phyloP scores from a whole-genome alignment of 2,113 vertebrate genomes.

The Rhineura floridana region DNA sequence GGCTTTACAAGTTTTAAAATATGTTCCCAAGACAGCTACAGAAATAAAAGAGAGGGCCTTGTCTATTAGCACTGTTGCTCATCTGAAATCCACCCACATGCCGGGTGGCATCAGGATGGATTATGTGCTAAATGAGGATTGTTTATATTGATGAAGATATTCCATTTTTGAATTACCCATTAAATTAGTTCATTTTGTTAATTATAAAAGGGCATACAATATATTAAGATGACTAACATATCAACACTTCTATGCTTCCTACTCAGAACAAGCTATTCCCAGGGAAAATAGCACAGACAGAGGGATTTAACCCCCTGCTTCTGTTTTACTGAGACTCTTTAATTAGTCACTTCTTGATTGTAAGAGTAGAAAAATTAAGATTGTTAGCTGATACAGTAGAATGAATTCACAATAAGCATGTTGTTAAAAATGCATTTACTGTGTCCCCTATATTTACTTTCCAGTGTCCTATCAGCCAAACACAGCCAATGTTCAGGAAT shows the following conservation, averaged over 20 bases:
- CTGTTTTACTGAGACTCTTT: constrained; percentile 45
- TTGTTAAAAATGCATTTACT: not conserved
- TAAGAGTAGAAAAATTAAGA: constrained; percentile 37
- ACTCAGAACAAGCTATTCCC: constrained; percentile 65
- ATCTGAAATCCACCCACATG: constrained; percentile 54
- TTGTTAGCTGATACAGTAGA: not conserved
- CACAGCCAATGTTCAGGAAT: not conserved
- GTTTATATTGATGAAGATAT: constrained; percentile 66
- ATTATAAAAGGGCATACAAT: constrained; percentile 64
- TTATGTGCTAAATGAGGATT: constrained; percentile 61
- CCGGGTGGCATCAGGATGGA: constrained; percentile 49
- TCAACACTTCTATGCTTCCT: constrained; percentile 74
- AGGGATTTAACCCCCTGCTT: constrained; percentile 44
- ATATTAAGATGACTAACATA: constrained; percentile 77
- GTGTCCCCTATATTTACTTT: not conserved
- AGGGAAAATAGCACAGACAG: constrained; percentile 53
- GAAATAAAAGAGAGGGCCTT: constrained; percentile 47
- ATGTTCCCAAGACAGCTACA: constrained; percentile 43
- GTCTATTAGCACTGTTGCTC: constrained; percentile 44
- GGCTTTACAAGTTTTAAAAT: constrained; percentile 56
- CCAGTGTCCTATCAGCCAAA: not conserved
- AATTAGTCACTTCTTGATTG: constrained; percentile 54
- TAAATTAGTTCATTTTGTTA: constrained; percentile 66
- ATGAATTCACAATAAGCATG: not conserved
- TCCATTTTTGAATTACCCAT: constrained; percentile 73